Base-by-base conservation (phyloP, 1,140 invertebrate species). In the Leptinotarsa lineolata region DNA sequence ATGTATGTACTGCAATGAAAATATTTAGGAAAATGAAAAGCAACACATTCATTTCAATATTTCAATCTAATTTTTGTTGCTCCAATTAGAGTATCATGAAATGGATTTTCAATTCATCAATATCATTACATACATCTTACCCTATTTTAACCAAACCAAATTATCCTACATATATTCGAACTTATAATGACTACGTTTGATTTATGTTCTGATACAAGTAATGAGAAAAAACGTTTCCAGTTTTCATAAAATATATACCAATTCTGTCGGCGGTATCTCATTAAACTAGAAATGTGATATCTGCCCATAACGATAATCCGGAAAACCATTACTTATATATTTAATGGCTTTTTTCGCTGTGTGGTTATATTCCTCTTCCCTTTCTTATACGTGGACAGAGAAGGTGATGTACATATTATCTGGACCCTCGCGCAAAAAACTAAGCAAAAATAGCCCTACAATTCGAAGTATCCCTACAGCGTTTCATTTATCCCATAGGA, bases 401-500 rank as follows among this genome's bases (percentile, higher is more conserved):
- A 68, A 63, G 69, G 60, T 71, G 75, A 75, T 76, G 77, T 72
- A 75, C 70, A 77, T 77, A 79, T 79, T 79, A 77, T 76, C 63
- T 76, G 70, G 74, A 79, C 78, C 78, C 78, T 74, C 70, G 58
- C 72, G 72, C 72, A 79, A 79, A 79, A 79, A 79, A 79, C 74
- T 76, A 77, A 77, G 76, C 78, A 79, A 74, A 76, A 79, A 79
- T 77, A 76, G 76, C 72, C 72, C 75, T 70, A 76, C 78, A 77
- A 79, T 79, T 79, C 78, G 78, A 77, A 79, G 74, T 76, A 77
- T 77, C 76, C 78, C 78, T 74, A 72, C 73, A 76, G 76, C 74
- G 69, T 75, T 79, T 79, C 78, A 79, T 79, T 79, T 76, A 79
- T 79, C 78, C 78, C 78, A 70, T 61, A 74, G 78, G 78, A 75